Conservation (phyloP, 2,888 invertebrate species). For the Lasioglossum morio region DNA sequence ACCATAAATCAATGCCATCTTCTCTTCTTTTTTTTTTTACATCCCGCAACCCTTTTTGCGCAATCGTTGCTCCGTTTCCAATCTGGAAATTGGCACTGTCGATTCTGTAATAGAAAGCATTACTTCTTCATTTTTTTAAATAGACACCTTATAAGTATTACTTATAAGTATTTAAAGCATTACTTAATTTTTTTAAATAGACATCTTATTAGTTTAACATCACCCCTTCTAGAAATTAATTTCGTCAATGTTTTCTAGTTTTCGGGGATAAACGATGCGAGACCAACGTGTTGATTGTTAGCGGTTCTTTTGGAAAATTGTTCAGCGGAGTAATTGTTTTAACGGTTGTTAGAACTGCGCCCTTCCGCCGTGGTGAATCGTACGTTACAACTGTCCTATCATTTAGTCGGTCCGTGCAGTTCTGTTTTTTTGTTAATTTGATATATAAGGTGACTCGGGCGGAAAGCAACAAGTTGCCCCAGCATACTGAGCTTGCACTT, state of each 20-base stretch:
- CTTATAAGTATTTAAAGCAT: too few relatives aligned
- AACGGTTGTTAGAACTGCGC: not conserved
- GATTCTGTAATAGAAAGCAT: not conserved
- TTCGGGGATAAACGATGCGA: not conserved
- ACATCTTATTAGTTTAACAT: not conserved
- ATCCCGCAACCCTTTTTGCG: not conserved
- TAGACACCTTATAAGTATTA: not conserved
- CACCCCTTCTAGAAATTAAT: not conserved
- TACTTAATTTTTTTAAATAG: not conserved
- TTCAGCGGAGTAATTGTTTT: not conserved
- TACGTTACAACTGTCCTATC: not conserved
- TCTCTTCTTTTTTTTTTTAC: constrained; percentile 28
- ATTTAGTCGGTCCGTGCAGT: not conserved
- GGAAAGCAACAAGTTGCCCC: constrained; percentile 13
- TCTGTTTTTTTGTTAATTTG: constrained; percentile 12
- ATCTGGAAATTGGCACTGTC: not conserved
- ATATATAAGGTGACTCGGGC: not conserved
- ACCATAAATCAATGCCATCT: constrained; percentile 65
- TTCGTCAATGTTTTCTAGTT: not conserved
- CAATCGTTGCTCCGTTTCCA: not conserved
- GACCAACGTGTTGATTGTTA: not conserved
- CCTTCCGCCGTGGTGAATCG: not conserved
- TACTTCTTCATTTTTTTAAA: not conserved
- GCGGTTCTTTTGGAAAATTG: not conserved
- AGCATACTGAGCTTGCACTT: not conserved